Evolutionary conservation across 2,113 vertebrate genomes (phyloP).

Genomic region (Callithrix jacchus): DNA sequence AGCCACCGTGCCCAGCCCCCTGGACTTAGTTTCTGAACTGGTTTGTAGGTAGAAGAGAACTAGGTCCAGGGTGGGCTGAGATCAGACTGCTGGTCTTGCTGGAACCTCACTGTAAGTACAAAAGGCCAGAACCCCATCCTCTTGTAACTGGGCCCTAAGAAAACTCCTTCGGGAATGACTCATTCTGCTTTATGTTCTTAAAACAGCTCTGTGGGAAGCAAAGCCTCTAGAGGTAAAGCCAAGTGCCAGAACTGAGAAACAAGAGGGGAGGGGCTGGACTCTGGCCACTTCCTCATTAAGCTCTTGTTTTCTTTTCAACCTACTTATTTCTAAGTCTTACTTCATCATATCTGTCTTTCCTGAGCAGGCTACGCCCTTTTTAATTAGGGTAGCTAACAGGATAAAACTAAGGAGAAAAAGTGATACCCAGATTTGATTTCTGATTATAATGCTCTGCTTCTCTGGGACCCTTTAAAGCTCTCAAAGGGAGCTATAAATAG

Average conservation of each 20-base stretch:
- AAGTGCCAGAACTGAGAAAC: background rate
- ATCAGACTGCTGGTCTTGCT: background rate
- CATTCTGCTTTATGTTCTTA: background rate
- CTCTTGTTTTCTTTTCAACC: slow-evolving; percentile 40
- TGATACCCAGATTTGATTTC: slow-evolving; percentile 8
- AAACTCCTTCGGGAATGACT: background rate
- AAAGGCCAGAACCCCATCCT: background rate
- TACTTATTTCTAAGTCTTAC: slow-evolving; percentile 30
- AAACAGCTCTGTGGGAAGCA: background rate
- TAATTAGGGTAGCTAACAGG: slow-evolving; percentile 4
- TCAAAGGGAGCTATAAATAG: background rate
- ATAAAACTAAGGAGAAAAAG: slow-evolving; percentile 17
- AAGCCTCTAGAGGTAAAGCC: slow-evolving; percentile 8
- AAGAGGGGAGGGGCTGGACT: slow-evolving; percentile 25
- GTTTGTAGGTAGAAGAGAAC: background rate
- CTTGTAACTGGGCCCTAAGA: background rate
- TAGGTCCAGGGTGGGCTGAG: background rate
- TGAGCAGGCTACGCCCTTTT: background rate
- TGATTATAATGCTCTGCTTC: slow-evolving; percentile 26
- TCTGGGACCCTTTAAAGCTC: background rate
- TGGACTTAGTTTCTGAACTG: background rate
- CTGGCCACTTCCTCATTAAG: slow-evolving; percentile 63
- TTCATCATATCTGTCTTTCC: background rate
- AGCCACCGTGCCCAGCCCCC: too few species aligned
- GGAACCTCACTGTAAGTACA: background rate